Conservation (phyloP, 2,888 invertebrate species). For the Drosophila merina region DNA sequence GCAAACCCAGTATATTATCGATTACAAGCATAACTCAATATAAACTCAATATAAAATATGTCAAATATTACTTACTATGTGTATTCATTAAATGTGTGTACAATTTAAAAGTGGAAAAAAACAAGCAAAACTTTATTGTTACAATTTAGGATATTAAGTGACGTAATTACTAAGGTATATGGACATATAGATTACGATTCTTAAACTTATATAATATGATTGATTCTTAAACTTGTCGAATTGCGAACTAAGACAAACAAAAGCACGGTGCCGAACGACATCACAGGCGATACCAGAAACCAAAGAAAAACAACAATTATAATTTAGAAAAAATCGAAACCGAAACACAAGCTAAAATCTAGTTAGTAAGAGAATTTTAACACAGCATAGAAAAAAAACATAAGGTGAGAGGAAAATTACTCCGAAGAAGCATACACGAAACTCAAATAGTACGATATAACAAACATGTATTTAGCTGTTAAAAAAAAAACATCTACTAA, state of each 20-base stretch:
- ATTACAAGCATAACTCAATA: slow-evolving; percentile 40
- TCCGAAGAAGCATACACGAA: slow-evolving; percentile 41
- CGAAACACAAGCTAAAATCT: slow-evolving; percentile 37
- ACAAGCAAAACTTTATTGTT: slow-evolving; percentile 63
- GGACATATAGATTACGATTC: slow-evolving; percentile 66
- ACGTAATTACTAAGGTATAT: slow-evolving; percentile 69
- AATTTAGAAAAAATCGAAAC: slow-evolving; percentile 39
- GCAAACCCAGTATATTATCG: slow-evolving; percentile 56
- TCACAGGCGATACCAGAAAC: slow-evolving; percentile 66
- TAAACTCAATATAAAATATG: slow-evolving; percentile 47
- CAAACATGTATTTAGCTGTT: slow-evolving; percentile 75
- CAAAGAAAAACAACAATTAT: slow-evolving; percentile 65
- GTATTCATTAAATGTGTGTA: slow-evolving; percentile 72
- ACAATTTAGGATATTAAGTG: slow-evolving; percentile 73
- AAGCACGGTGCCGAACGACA: slow-evolving; percentile 65
- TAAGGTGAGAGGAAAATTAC: slow-evolving; percentile 50
- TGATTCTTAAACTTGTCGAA: slow-evolving; percentile 79
- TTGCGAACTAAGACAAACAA: slow-evolving; percentile 65
- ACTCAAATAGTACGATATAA: slow-evolving; percentile 64
- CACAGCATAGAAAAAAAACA: slow-evolving; percentile 60
- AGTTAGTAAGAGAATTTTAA: slow-evolving; percentile 75
- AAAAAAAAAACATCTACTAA: slow-evolving; percentile 64
- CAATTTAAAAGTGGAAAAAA: slow-evolving; percentile 50
- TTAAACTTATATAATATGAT: slow-evolving; percentile 53
- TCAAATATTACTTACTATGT: slow-evolving; percentile 46